These are phyloP conservation scores for Psilopogon haemacephalus DNA, from an alignment of 2,113 vertebrate genomes.

Conservation along the genomic window DNA sequence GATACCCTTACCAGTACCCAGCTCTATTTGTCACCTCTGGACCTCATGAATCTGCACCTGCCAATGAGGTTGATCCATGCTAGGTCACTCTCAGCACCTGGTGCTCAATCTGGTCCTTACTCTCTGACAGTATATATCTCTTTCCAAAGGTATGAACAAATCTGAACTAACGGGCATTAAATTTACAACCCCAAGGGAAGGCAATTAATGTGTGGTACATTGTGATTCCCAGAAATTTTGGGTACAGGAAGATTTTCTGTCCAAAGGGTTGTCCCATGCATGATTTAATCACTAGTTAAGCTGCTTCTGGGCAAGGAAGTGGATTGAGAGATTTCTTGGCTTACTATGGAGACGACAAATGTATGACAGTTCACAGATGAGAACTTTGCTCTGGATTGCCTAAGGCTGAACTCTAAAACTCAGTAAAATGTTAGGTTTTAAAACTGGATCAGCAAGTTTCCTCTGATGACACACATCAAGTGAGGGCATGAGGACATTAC, in stretches of 20 bases:
- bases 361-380: neutral
- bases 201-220: neutral
- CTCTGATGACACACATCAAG: neutral
- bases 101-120: neutral
- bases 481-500: neutral
- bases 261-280: neutral
- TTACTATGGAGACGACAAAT: neutral
- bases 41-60: rapidly evolving
- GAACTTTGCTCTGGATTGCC: neutral
- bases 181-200: neutral
- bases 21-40: neutral
- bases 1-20: neutral
- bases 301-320: neutral
- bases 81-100: neutral
- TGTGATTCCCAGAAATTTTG: neutral
- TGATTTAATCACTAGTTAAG: neutral
- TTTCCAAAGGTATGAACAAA: neutral
- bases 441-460: neutral
- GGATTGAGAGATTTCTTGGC: neutral
- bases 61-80: neutral
- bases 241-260: neutral
- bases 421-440: neutral
- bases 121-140: neutral
- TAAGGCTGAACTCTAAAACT: neutral
- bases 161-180: neutral